Percentiles rank a stretch among this genome's conserved stretches.
phyloP scores from a whole-genome alignment of 2,113 vertebrate genomes.

The Arenaria interpres region DNA sequence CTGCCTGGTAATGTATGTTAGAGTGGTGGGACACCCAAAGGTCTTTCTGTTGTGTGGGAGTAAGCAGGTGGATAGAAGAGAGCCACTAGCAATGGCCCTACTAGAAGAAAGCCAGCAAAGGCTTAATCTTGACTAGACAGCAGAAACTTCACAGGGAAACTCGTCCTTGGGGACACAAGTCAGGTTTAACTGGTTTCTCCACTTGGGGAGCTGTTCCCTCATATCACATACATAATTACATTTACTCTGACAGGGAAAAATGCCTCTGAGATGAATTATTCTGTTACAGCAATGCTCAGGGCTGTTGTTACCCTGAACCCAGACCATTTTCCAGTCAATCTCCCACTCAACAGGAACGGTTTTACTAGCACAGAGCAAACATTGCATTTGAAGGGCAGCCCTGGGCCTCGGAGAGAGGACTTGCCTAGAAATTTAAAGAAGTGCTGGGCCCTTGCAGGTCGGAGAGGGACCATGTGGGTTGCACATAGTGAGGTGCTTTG shows the following conservation, averaged over 20 bases:
- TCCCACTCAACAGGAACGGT: neutral
- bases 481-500: neutral
- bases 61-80: neutral
- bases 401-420: neutral
- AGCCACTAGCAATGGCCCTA: too few species aligned
- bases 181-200: neutral
- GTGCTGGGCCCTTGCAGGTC: neutral
- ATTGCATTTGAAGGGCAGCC: neutral
- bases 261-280: neutral
- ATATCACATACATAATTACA: neutral
- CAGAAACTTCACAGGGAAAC: neutral
- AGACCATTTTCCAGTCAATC: neutral
- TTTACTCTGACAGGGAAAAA: neutral
- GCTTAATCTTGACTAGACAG: neutral
- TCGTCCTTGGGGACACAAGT: neutral
- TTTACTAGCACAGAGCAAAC: neutral
- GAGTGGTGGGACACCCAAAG: neutral
- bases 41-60: neutral
- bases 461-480: neutral
- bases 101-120: neutral
- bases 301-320: neutral
- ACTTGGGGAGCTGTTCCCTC: neutral
- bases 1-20: neutral
- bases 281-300: neutral
- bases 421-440: neutral